Base-by-base conservation (phyloP, 1,140 invertebrate species). In the Ceratina australensis region DNA sequence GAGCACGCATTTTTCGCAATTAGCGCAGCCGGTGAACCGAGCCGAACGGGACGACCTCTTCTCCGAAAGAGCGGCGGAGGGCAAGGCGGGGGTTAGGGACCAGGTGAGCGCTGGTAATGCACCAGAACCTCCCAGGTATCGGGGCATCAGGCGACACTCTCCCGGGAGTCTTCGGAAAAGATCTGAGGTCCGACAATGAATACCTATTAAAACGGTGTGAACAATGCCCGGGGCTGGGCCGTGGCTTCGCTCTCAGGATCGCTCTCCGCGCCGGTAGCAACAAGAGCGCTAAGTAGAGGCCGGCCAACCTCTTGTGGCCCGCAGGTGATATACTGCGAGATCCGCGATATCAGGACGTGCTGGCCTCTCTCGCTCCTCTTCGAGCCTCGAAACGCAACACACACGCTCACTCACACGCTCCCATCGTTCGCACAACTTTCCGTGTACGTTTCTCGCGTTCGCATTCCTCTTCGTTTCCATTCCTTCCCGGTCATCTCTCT, bases 181-280 rank as follows among this genome's bases (percentile, higher is more conserved):
- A 89, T 86, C 81, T 72, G 64, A 83, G 82, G 26, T 68, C 77
- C 80, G 88, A 90, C 86, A 89, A 88, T 89, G 86, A 90, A 90
- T 89, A 91, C 88, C 89, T 90, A 91, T 91, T 92, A 92, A 90
- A 91, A 87, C 83, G 85, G 89, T 86, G 89, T 87, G 88, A 92
- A 91, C 90, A 91, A 92, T 91, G 88, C 87, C 68, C 75, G 69
- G 63, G 63, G 76, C 66, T 65, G 57, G 78, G 66, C 78, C 56
- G 65, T 75, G 78, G 73, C 16, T 59, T 54, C 72, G 64, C 52
- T 60, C 75, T 76, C 81, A 74, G 73, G 82, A 84, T 84, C 83
- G 81, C 68, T 68, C 33, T 42, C 33, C 24, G 65, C 42, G 60
- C 26, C 78, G 60, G 63, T 78, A 76, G 80, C 83, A 85, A 85